Base-by-base conservation (phyloP, 2,888 invertebrate species). In the Ceramica pisi region DNA sequence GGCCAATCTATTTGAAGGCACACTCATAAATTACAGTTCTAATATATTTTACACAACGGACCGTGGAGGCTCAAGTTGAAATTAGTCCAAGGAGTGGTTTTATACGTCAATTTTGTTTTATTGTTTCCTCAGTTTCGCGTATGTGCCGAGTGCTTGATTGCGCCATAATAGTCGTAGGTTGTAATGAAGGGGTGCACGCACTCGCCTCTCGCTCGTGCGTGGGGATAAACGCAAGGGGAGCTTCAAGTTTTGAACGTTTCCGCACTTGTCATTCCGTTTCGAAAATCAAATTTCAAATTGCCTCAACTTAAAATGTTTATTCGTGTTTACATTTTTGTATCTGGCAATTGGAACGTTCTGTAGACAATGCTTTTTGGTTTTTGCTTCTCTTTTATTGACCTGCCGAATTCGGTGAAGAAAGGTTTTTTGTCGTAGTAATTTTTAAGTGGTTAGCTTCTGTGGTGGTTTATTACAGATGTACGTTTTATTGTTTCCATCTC, bases 131-230 rank as follows among this genome's bases (percentile, higher is more conserved):
- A 92, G 94, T 93, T 94, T 94, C 91, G 92, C 94, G 94, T 94
- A 94, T 94, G 94, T 94, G 94, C 92, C 86, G 93, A 94, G 93
- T 90, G 92, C 90, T 93, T 95, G 94, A 95, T 95, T 94, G 92
- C 94, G 89, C 92, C 91, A 92, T 95, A 94, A 95, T 94, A 92
- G 93, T 89, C 91, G 91, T 91, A 92, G 91, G 91, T 91, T 88
- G 90, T 94, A 94, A 94, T 94, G 93, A 94, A 94, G 95, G 94
- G 95, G 94, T 95, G 94, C 93, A 93, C 91, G 93, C 94, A 92
- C 88, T 87, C 87, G 75, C 82, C 86, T 77, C 78, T 83, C 77
- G 86, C 84, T 90, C 91, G 92, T 92, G 92, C 92, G 92, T 92
- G 90, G 91, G 93, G 94, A 89, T 91, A 91, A 93, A 92, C 88